Conservation (phyloP, 2,888 invertebrate genomes). For the Spatulosminthurus flaviceps region DNA sequence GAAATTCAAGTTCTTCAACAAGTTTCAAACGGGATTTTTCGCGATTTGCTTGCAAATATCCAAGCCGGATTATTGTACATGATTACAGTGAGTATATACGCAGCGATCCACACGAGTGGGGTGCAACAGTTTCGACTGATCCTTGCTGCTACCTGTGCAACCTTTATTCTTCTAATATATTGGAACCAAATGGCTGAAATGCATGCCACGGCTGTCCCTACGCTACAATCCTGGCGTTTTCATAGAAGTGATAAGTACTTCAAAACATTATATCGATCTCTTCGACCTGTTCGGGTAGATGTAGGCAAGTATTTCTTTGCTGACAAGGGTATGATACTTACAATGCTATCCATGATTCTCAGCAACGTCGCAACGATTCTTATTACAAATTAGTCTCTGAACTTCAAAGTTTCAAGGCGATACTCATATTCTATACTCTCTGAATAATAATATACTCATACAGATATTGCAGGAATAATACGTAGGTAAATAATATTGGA, state of each 20-base stretch:
- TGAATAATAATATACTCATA: too few species aligned
- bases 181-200: constrained; percentile 21
- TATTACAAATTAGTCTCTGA: not conserved
- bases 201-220: not conserved
- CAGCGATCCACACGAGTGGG: not conserved
- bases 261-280: not conserved
- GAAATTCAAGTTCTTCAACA: constrained; percentile 19
- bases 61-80: not conserved
- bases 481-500: too few species aligned
- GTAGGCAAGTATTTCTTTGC: constrained; percentile 18
- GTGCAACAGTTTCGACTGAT: not conserved
- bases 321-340: not conserved
- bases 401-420: too few species aligned
- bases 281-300: not conserved
- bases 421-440: too few species aligned
- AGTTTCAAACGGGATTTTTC: not conserved
- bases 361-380: not conserved
- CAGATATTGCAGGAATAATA: too few species aligned
- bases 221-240: not conserved
- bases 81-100: not conserved
- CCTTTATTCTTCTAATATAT: not conserved
- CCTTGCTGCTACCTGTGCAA: not conserved
- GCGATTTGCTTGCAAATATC: not conserved
- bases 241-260: not conserved
- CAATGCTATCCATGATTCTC: not conserved